phyloP scores from a whole-genome alignment of 2,888 invertebrate genomes.

The Cyaniris semiargus region DNA sequence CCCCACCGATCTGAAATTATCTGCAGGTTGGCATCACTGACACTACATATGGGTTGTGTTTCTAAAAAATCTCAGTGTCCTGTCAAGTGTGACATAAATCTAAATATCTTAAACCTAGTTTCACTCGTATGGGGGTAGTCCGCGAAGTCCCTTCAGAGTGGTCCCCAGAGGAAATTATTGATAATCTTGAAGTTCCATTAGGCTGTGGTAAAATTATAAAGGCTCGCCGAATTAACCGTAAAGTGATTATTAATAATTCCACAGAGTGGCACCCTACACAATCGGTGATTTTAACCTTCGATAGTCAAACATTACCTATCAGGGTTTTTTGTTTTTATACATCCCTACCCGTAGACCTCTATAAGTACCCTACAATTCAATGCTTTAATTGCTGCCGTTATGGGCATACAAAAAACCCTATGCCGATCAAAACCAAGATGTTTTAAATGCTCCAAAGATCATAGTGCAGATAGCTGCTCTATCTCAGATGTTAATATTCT shows the following conservation, averaged over 20 bases:
- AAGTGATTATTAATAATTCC: background rate
- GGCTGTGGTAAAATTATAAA: background rate
- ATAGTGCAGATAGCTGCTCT: background rate
- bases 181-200: background rate
- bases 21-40: too few species aligned
- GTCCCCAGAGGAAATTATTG: background rate
- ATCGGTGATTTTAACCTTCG: background rate
- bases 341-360: background rate
- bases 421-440: background rate
- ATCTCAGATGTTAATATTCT: background rate
- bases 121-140: background rate
- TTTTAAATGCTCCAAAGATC: background rate
- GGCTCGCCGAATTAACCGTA: background rate
- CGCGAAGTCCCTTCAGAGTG: background rate
- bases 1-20: too few species aligned
- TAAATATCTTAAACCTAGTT: too few species aligned
- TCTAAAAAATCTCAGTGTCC: too few species aligned
- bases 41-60: too few species aligned
- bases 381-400: background rate
- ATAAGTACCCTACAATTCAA: background rate
- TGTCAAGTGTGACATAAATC: too few species aligned
- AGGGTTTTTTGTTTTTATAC: background rate
- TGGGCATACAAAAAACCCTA: background rate
- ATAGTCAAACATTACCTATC: background rate
- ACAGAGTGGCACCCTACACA: background rate